Evolutionary conservation across 2,113 vertebrate genomes (phyloP), one percentile per base, ranked within the genome.

Genomic region (Platycercus adscitus): DNA sequence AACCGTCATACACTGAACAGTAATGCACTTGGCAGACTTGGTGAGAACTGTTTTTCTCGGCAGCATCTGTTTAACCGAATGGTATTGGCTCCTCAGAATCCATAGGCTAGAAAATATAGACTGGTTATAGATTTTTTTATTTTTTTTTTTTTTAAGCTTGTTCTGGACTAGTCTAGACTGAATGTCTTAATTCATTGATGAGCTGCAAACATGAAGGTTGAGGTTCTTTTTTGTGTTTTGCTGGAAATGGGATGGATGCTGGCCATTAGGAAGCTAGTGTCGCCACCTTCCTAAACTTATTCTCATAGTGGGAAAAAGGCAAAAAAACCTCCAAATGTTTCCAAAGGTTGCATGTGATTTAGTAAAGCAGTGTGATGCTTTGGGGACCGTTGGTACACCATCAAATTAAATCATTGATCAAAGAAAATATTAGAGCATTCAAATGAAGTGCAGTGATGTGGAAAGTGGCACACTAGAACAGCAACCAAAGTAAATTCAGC

Each of bases 381-480:
- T 79, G 49, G 49, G 91, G 58, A 66, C 68, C 24, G 8, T 35
- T 85, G 70, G 17, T 83, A 66, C 23, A 52, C 41, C 31, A 53
- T 55, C 85, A 81, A 73, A 75, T 79, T 39, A 81, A 75, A 70
- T 82, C 19, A n/a, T 6, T 70, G 61, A 39, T 91, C 43, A 80
- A 83, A 90, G 53, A 55, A 69, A 71, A 75, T 6, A 83, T 69
- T 69, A 91, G 28, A 70, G 14, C 29, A 33, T 94, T 94, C 49
- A 72, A 61, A 70, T 61, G 17, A 43, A 89, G 33, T 35, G 35
- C 35, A n/a, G 18, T 70, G 61, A 79, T 50, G 47, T 77, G 44
- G 60, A 88, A 96, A 77, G 29, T 44, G 49, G 81, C 86, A 97
- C 88, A 92, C 73, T 29, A 52, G 21, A 86, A 80, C 33, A 64